These are phyloP conservation scores for Semicossyphus pulcher DNA, from an alignment of 2,113 vertebrate species.

Conservation along the genomic window DNA sequence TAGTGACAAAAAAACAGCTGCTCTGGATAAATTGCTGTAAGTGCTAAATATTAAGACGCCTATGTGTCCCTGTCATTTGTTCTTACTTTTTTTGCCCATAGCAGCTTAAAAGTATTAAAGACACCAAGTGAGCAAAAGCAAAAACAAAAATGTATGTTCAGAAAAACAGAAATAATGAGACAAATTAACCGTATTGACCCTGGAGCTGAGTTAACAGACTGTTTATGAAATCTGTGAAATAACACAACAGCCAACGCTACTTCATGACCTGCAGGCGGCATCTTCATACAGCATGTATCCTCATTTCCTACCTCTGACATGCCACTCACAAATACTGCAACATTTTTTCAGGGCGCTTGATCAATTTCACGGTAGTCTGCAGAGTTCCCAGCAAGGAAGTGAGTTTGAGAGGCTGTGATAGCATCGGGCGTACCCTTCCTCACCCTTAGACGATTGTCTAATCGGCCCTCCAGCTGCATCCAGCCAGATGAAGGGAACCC, in stretches of 20 bases:
- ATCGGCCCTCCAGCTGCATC: constrained; percentile 72
- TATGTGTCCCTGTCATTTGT: no score
- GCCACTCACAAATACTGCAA: constrained; percentile 43
- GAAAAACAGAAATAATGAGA: neutral
- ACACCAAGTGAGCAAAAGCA: neutral
- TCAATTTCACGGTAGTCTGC: constrained; percentile 74
- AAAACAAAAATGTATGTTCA: neutral
- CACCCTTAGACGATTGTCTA: constrained; percentile 66
- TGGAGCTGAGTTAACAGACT: neutral
- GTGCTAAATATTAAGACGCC: no score
- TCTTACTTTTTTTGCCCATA: neutral
- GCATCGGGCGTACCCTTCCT: constrained; percentile 61
- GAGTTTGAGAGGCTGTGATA: constrained; percentile 68
- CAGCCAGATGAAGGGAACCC: constrained; percentile 71
- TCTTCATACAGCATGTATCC: constrained; percentile 38
- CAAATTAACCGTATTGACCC: neutral
- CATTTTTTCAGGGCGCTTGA: constrained; percentile 65
- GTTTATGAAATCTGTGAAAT: constrained; percentile 18
- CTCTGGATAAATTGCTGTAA: no score
- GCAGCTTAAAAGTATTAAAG: neutral
- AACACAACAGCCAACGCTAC: constrained; percentile 26
- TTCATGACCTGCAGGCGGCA: constrained; percentile 36
- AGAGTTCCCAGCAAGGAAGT: constrained; percentile 65
- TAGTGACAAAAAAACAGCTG: no score
- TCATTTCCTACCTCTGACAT: constrained; percentile 43